These are phyloP conservation scores for Pachyseris speciosa DNA, from an alignment of 64 coral and sea anemone species.

Conservation along the genomic window DNA sequence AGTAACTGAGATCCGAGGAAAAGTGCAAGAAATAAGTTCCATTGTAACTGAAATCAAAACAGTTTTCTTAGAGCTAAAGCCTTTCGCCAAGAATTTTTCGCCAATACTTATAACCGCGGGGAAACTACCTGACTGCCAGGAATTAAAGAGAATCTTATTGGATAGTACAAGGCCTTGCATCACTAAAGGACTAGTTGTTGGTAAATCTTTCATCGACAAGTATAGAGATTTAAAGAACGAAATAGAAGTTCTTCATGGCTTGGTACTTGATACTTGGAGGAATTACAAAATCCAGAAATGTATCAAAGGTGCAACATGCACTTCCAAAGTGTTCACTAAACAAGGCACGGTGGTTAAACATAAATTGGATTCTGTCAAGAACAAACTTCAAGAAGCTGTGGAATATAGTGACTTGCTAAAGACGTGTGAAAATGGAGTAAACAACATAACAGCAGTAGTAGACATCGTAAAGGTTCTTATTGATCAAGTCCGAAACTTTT, in stretches of 20 bases:
- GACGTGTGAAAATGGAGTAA: slow-evolving; percentile 53
- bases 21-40: slow-evolving; percentile 54
- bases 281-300: slow-evolving; percentile 86
- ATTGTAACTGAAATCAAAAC: slow-evolving; percentile 57
- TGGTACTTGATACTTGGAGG: slow-evolving; percentile 75
- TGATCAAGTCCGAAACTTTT: slow-evolving; percentile 76
- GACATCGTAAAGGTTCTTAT: slow-evolving; percentile 77
- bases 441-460: slow-evolving; percentile 51
- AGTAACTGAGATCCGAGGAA: slow-evolving; percentile 56
- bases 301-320: slow-evolving; percentile 84
- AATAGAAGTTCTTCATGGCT: slow-evolving; percentile 28
- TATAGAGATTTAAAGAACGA: slow-evolving; percentile 64
- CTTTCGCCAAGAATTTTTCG: slow-evolving; percentile 83
- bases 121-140: slow-evolving; percentile 75
- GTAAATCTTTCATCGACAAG: slow-evolving; percentile 47
- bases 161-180: slow-evolving; percentile 78
- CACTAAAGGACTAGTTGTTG: slow-evolving; percentile 55
- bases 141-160: slow-evolving; percentile 38
- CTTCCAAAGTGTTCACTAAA: slow-evolving; percentile 80
- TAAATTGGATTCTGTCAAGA: slow-evolving; percentile 26
- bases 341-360: slow-evolving; percentile 81
- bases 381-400: slow-evolving; percentile 63
- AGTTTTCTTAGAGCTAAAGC: slow-evolving; percentile 73
- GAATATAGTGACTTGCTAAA: slow-evolving; percentile 69
- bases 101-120: slow-evolving; percentile 65